Conservation (phyloP, 1,140 invertebrate species). For the Magallana gigas region DNA sequence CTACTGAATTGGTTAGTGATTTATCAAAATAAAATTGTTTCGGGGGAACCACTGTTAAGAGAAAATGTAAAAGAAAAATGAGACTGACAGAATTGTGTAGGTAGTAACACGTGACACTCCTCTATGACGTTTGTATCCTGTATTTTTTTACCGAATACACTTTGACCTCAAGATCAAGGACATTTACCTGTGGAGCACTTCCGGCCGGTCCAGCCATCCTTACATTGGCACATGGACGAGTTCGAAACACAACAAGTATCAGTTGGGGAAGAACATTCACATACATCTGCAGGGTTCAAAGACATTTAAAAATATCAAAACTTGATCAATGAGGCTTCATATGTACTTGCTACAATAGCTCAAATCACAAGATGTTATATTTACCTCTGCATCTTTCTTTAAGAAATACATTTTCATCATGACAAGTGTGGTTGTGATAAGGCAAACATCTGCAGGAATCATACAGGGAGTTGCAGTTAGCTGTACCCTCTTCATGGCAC, state of each 20-base stretch:
- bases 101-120: no score
- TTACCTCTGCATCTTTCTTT: conserved; percentile 15
- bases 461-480: conserved; percentile 7
- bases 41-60: no score
- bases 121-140: no score
- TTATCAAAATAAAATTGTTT: no score
- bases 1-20: no score
- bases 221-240: not conserved
- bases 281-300: not conserved
- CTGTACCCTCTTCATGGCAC: conserved; percentile 8
- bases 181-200: not conserved
- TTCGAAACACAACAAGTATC: conserved; percentile 10
- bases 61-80: no score
- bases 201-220: not conserved
- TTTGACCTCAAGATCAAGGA: no score
- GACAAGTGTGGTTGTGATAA: conserved; percentile 10
- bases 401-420: not conserved
- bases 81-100: no score
- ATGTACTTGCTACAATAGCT: no score
- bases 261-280: not conserved
- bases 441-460: conserved; percentile 2
- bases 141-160: no score
- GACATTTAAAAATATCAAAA: no score
- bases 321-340: no score
- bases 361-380: not conserved